phyloP scores from a whole-genome alignment of 2,113 vertebrate genomes.

The Benitochromis conjunctus region DNA sequence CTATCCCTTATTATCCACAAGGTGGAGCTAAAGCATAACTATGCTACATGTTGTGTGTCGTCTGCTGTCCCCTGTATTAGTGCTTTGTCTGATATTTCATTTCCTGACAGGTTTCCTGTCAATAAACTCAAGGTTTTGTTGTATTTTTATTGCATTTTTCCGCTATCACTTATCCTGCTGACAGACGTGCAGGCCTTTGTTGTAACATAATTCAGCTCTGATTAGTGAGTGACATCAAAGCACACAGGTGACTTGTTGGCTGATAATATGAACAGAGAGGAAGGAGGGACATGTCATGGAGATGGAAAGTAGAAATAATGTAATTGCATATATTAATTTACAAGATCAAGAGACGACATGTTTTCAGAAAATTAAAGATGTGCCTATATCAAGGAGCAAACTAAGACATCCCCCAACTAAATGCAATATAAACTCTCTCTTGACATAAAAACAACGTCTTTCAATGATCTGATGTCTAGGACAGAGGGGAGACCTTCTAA shows the following conservation, averaged over 20 bases:
- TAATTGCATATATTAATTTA: not conserved
- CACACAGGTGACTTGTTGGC: not conserved
- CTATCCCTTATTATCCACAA: conserved; percentile 19
- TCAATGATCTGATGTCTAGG: not conserved
- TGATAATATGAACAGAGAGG: not conserved
- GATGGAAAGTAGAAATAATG: not conserved
- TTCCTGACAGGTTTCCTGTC: conserved; percentile 38
- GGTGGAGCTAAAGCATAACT: conserved; percentile 30
- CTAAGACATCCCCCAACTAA: not conserved
- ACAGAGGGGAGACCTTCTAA: not conserved
- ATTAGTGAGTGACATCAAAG: not conserved
- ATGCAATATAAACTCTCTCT: not conserved
- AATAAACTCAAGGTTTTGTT: not conserved
- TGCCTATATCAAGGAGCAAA: not conserved
- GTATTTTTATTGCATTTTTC: conserved; percentile 18
- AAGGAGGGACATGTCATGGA: not conserved
- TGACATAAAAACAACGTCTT: not conserved
- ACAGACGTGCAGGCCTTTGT: not conserved
- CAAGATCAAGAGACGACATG: not conserved
- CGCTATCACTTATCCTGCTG: not conserved
- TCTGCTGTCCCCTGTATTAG: not conserved
- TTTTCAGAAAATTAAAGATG: not conserved
- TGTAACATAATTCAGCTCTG: not conserved
- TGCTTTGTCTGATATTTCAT: not conserved
- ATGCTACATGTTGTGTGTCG: not conserved